Evolutionary conservation across 2,888 invertebrate species (phyloP).

Genomic region (Cerastis leucographa): DNA sequence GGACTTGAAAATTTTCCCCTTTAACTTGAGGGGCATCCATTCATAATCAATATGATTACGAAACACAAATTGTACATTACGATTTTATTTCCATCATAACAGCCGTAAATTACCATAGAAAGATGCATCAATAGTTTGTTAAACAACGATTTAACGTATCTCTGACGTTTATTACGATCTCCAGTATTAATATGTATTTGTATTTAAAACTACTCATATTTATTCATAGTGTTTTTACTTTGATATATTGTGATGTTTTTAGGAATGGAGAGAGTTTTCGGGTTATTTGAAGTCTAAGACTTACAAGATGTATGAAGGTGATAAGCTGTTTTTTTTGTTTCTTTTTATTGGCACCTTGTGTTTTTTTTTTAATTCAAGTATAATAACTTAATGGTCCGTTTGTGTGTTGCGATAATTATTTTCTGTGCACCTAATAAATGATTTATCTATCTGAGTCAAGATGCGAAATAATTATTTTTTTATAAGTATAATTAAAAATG

Average conservation of each 20-base stretch:
- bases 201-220: conserved; percentile 57
- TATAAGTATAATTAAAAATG: not conserved
- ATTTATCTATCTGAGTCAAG: too few species aligned
- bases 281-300: conserved; percentile 46
- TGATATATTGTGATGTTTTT: conserved; percentile 53
- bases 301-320: not conserved
- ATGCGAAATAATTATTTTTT: too few species aligned
- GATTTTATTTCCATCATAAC: conserved; percentile 49
- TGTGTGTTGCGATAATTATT: too few species aligned
- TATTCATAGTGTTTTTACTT: conserved; percentile 63
- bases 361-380: too few species aligned
- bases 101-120: conserved; percentile 38
- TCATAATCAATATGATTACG: conserved; percentile 21
- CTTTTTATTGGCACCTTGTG: too few species aligned
- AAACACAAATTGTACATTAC: conserved; percentile 42
- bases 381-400: too few species aligned
- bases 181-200: conserved; percentile 44
- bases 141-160: conserved; percentile 34
- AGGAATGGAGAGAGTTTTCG: conserved; percentile 37
- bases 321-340: not conserved
- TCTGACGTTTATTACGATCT: conserved; percentile 53
- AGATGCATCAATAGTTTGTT: conserved; percentile 48
- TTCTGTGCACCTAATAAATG: too few species aligned
- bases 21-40: too few species aligned
- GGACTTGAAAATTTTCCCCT: too few species aligned